Conservation (phyloP, 2,113 vertebrate species). For the Corydoras sp. region DNA sequence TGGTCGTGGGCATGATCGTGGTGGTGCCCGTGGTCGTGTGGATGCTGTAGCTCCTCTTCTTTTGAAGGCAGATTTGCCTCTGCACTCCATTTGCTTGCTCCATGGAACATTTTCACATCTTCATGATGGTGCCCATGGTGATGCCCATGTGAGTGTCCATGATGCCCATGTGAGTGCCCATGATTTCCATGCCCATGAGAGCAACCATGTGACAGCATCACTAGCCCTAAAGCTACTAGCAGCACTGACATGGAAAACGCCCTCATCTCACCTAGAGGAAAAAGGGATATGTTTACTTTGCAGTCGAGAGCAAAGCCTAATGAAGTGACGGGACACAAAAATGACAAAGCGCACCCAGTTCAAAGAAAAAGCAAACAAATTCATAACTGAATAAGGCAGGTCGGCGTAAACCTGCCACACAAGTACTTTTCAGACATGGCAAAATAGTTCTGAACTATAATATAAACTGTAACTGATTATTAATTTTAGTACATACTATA, state of each 20-base stretch:
- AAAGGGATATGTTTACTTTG: conserved; percentile 7
- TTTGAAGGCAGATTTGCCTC: conserved; percentile 58
- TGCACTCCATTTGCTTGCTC: conserved; percentile 72
- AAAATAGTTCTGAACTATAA: too few species aligned
- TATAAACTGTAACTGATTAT: too few species aligned
- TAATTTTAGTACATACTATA: too few species aligned
- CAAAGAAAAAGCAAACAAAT: too few species aligned
- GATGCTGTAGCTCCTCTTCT: conserved; percentile 42
- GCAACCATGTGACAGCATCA: conserved; percentile 41
- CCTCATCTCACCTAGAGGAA: conserved; percentile 52
- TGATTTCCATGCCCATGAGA: conserved; percentile 40
- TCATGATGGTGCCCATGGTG: conserved; percentile 55
- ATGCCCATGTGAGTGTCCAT: conserved; percentile 55
- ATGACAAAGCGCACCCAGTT: not conserved
- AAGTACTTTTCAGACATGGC: too few species aligned
- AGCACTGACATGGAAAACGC: conserved; percentile 47
- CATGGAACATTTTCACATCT: conserved; percentile 64
- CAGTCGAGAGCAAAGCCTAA: not conserved
- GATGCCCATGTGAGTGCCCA: conserved; percentile 46
- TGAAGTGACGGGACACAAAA: too few species aligned
- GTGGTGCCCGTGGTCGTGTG: conserved; percentile 46
- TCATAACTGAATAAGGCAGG: too few species aligned
- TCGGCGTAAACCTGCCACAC: too few species aligned
- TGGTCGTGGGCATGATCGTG: conserved; percentile 8
- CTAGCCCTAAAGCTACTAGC: conserved; percentile 43